A percentile compares a stretch with the other conserved stretches of the same genome.
Conservation (phyloP, 2,113 vertebrate genomes). For the Solea solea region DNA sequence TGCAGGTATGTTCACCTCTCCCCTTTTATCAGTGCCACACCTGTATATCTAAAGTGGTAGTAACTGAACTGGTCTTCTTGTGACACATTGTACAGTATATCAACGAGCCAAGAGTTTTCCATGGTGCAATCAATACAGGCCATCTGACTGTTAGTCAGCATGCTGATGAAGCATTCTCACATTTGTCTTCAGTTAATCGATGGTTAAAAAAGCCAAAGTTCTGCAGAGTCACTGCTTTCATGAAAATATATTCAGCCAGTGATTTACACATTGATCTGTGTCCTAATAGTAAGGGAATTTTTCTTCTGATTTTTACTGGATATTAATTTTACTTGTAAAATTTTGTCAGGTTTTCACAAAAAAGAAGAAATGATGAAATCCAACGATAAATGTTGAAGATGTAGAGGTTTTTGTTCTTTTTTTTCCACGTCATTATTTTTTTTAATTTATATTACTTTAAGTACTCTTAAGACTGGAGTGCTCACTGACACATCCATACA, state of each 20-base stretch:
- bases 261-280: slow-evolving; percentile 6
- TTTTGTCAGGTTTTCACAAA: too few relatives aligned
- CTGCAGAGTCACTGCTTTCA: slow-evolving; percentile 1
- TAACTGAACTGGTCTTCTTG: neutral
- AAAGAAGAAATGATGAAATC: too few relatives aligned
- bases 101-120: slow-evolving; percentile 11
- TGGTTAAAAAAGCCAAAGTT: slow-evolving; percentile 13
- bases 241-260: slow-evolving; percentile 16
- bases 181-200: slow-evolving; percentile 3
- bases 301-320: too few relatives aligned
- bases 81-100: neutral
- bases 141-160: slow-evolving; percentile 31
- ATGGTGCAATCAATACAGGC: slow-evolving; percentile 22
- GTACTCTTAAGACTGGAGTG: neutral
- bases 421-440: too few relatives aligned
- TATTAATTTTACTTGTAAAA: too few relatives aligned
- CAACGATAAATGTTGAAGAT: too few relatives aligned
- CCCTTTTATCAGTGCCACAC: slow-evolving; percentile 20
- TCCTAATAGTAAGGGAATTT: neutral
- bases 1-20: neutral
- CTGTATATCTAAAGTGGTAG: neutral
- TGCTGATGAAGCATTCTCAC: slow-evolving; percentile 16
- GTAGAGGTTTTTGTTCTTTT: too few relatives aligned
- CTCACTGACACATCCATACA: neutral
- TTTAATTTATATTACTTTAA: neutral